These are phyloP conservation scores for Molorchus minor DNA, from an alignment of 2,888 invertebrate species.

Conservation along the genomic window DNA sequence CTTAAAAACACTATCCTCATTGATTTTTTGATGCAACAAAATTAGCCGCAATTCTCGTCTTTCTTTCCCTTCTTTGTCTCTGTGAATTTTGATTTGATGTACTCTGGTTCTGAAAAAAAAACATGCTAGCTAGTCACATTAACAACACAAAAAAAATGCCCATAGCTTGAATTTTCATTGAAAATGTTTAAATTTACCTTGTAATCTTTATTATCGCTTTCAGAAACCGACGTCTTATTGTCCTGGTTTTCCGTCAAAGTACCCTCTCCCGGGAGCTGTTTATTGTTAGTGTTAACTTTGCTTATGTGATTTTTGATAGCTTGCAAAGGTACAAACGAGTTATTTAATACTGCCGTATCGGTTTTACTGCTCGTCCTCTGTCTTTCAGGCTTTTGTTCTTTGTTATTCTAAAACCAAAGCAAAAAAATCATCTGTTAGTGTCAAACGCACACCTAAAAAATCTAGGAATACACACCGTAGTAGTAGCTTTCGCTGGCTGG, in stretches of 20 bases:
- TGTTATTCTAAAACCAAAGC: slow-evolving; percentile 9
- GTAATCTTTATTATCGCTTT: slow-evolving; percentile 14
- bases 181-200: too few relatives aligned
- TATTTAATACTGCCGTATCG: slow-evolving; percentile 37
- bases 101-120: slow-evolving; percentile 32
- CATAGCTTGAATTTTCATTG: slow-evolving; percentile 5
- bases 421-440: too few relatives aligned
- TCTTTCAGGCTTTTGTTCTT: slow-evolving; percentile 14
- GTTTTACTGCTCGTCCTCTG: slow-evolving; percentile 18
- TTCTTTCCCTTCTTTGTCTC: slow-evolving; percentile 45
- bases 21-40: too few relatives aligned
- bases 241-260: slow-evolving; percentile 10
- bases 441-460: too few relatives aligned
- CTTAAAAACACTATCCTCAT: too few relatives aligned
- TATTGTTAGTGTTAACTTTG: slow-evolving; percentile 22
- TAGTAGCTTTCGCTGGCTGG: slow-evolving; percentile 17
- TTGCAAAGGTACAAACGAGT: slow-evolving; percentile 67
- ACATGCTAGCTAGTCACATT: background rate
- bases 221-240: slow-evolving; percentile 2
- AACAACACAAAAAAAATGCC: background rate
- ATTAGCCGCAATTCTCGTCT: slow-evolving; percentile 57
- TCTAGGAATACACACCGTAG: too few relatives aligned
- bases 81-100: slow-evolving; percentile 21
- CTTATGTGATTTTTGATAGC: slow-evolving; percentile 63
- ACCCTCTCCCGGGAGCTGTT: slow-evolving; percentile 6